A percentile compares a stretch with the other conserved stretches of the same genome.
These are phyloP conservation scores for Onchidella celtica DNA, from an alignment of 2,888 invertebrate species.

Conservation along the genomic window DNA sequence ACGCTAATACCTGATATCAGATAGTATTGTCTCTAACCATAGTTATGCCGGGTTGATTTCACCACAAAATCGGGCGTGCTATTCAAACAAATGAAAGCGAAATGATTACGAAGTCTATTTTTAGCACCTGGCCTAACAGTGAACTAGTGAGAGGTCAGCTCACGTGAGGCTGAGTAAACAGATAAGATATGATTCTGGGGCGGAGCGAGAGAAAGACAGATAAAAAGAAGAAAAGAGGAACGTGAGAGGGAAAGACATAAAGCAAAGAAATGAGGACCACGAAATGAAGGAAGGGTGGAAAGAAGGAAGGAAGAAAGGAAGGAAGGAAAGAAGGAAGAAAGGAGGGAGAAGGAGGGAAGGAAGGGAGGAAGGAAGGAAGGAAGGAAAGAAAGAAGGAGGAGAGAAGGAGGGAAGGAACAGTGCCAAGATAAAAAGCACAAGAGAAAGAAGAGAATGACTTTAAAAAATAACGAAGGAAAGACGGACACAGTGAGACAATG, in stretches of 20 bases:
- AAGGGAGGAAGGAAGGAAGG: conserved; percentile 1
- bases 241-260: neutral
- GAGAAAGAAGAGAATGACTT: too few relatives aligned
- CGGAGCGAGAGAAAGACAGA: conserved; percentile 1
- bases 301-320: neutral
- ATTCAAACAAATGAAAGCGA: too few relatives aligned
- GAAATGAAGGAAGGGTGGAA: neutral
- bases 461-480: too few relatives aligned
- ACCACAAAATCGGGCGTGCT: too few relatives aligned
- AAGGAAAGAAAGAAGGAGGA: neutral
- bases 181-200: too few relatives aligned
- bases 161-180: too few relatives aligned
- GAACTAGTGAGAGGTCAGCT: too few relatives aligned
- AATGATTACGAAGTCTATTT: too few relatives aligned
- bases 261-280: neutral
- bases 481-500: neutral
- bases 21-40: too few relatives aligned
- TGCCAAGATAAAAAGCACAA: conserved; percentile 7
- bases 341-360: neutral
- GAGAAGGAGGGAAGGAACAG: conserved; percentile 3
- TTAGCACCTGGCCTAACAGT: too few relatives aligned
- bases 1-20: too few relatives aligned
- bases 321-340: neutral
- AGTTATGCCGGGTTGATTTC: too few relatives aligned
- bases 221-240: neutral